phyloP scores from a whole-genome alignment of 2,797 vertebrate species.

The Micrastur ruficollis region DNA sequence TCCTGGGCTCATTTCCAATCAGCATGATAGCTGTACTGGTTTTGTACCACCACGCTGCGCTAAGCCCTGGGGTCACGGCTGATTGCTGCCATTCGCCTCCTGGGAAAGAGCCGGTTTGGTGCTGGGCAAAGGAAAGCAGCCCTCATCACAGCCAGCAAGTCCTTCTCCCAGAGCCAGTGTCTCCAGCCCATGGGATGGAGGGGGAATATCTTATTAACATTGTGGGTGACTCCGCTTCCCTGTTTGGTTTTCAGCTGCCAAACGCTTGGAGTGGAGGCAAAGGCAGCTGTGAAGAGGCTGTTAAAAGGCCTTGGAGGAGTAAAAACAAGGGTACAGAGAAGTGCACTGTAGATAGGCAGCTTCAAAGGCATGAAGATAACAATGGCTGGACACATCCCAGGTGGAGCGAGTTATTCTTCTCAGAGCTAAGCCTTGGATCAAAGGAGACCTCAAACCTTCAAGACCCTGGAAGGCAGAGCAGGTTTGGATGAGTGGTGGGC shows the following conservation, averaged over 20 bases:
- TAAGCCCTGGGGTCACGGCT: neutral
- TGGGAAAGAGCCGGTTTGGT: neutral
- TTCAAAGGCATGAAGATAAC: constrained; percentile 32
- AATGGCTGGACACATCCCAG: constrained; percentile 28
- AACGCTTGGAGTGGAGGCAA: neutral
- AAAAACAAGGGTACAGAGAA: neutral
- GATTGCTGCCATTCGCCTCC: neutral
- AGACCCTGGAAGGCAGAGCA: neutral
- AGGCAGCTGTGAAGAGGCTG: constrained; percentile 11
- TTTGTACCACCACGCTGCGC: neutral
- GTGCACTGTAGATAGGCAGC: neutral
- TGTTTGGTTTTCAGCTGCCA: neutral
- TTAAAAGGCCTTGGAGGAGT: neutral
- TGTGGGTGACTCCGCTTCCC: neutral
- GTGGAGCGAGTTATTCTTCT: neutral
- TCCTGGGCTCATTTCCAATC: neutral
- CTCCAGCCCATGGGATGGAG: neutral
- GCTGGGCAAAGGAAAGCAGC: neutral
- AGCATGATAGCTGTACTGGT: neutral
- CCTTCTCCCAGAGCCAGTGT: neutral
- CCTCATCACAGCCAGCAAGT: neutral
- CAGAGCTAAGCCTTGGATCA: constrained; percentile 6
- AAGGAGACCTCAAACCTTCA: neutral
- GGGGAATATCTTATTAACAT: neutral
- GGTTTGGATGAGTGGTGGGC: neutral